A percentile compares a stretch with the other conserved stretches of the same genome.
These are phyloP conservation scores for Barbus barbus DNA, from an alignment of 2,113 vertebrate species.

Conservation along the genomic window DNA sequence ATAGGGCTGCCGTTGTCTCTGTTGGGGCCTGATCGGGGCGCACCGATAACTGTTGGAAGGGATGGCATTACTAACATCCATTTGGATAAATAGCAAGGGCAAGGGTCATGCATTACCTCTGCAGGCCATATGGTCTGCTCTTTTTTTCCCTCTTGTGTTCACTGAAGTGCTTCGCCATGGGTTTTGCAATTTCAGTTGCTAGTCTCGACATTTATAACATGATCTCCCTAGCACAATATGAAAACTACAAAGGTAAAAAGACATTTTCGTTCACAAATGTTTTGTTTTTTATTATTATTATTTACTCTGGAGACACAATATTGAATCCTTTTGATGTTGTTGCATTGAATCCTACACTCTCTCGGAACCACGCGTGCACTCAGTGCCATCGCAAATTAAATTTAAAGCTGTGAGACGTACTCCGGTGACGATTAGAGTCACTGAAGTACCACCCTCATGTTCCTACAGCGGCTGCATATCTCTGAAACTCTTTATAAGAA, in stretches of 20 bases:
- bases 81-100: constrained; percentile 20
- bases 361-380: constrained; percentile 8
- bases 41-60: constrained; percentile 1
- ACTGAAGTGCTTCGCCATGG: constrained; percentile 56
- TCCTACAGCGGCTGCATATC: constrained; percentile 51
- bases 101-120: constrained; percentile 25
- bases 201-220: constrained; percentile 55
- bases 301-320: constrained; percentile 62
- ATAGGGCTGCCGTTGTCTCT: not conserved
- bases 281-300: constrained; percentile 51
- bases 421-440: constrained; percentile 61
- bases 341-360: constrained; percentile 64
- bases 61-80: constrained; percentile 6
- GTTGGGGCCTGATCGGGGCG: not conserved
- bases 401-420: constrained; percentile 56
- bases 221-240: constrained; percentile 2
- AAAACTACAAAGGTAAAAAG: constrained; percentile 1
- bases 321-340: constrained; percentile 66
- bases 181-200: constrained; percentile 8
- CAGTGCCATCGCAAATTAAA: constrained; percentile 56
- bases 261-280: constrained; percentile 60
- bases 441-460: constrained; percentile 61
- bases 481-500: constrained; percentile 46
- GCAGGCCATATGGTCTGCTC: not conserved
- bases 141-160: constrained; percentile 16